Conservation (phyloP, 2,113 vertebrate genomes). For the Corydoras sp. region DNA sequence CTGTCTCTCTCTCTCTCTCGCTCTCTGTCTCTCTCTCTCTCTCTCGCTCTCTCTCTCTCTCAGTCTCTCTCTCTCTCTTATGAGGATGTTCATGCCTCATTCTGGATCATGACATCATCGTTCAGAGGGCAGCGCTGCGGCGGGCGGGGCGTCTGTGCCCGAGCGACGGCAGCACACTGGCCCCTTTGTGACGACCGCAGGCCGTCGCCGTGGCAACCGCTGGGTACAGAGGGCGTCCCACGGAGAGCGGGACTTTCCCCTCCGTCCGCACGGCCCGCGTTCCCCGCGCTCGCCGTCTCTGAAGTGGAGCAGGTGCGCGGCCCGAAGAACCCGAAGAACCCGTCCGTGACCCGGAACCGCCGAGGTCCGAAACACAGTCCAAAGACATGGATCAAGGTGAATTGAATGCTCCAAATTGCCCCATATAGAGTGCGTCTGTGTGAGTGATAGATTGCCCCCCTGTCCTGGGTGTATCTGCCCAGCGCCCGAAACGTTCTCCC, state of each 20-base stretch:
- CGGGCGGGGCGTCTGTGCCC: conserved; percentile 46
- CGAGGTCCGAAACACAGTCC: too few species aligned
- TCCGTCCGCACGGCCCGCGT: conserved; percentile 9
- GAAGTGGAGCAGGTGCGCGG: conserved; percentile 3
- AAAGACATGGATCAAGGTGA: too few species aligned
- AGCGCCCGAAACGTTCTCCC: too few species aligned
- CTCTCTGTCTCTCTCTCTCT: too few species aligned
- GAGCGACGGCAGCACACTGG: conserved; percentile 36
- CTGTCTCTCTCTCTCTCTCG: too few species aligned
- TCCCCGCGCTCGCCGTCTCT: conserved; percentile 2
- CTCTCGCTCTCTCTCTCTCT: too few species aligned
- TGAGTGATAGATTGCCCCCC: too few species aligned
- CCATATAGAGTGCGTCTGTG: too few species aligned
- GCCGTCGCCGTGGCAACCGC: conserved; percentile 42
- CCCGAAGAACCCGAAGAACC: background rate
- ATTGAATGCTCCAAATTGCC: too few species aligned
- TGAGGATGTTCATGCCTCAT: conserved; percentile 42
- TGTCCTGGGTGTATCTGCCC: too few species aligned
- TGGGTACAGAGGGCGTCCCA: conserved; percentile 34
- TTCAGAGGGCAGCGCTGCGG: conserved; percentile 58
- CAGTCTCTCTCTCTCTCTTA: conserved; percentile 37
- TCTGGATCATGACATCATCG: conserved; percentile 70
- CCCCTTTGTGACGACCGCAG: conserved; percentile 46
- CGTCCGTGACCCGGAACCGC: too few species aligned
- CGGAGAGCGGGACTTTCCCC: conserved; percentile 23